Conservation (phyloP, 2,113 vertebrate genomes). For the Odocoileus virginianus region DNA sequence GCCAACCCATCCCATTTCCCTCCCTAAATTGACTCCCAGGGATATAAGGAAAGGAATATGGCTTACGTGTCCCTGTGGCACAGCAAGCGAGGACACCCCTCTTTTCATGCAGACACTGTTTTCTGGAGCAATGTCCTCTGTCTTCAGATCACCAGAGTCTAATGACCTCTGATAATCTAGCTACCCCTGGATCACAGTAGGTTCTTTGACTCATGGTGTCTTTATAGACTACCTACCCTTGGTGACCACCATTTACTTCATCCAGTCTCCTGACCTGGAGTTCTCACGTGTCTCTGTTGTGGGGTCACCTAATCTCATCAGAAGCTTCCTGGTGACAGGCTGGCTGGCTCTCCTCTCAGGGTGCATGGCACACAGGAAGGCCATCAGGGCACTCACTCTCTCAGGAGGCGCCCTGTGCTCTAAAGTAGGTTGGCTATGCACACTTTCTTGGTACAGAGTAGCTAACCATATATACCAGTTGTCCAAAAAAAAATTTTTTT, state of each 20-base stretch:
- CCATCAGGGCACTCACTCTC: background rate
- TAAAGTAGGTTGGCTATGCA: background rate
- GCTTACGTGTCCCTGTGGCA: background rate
- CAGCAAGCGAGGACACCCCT: background rate
- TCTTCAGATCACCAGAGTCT: background rate
- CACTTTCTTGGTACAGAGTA: background rate
- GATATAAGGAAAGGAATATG: background rate
- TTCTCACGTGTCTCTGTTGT: background rate
- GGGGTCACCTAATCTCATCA: background rate
- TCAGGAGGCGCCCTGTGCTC: background rate
- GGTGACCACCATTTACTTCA: background rate
- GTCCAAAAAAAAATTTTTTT: background rate
- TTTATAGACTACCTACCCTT: background rate
- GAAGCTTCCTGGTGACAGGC: background rate
- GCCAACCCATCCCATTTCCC: background rate
- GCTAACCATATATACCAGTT: background rate
- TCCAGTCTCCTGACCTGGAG: background rate
- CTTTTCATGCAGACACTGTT: background rate
- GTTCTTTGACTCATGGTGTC: background rate
- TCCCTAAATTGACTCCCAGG: background rate
- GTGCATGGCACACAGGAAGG: background rate
- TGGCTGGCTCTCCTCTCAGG: background rate
- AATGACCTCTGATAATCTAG: background rate
- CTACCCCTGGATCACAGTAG: background rate
- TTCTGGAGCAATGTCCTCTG: background rate